Base-by-base conservation (phyloP, 2,888 invertebrate species). In the Ophion costatus region DNA sequence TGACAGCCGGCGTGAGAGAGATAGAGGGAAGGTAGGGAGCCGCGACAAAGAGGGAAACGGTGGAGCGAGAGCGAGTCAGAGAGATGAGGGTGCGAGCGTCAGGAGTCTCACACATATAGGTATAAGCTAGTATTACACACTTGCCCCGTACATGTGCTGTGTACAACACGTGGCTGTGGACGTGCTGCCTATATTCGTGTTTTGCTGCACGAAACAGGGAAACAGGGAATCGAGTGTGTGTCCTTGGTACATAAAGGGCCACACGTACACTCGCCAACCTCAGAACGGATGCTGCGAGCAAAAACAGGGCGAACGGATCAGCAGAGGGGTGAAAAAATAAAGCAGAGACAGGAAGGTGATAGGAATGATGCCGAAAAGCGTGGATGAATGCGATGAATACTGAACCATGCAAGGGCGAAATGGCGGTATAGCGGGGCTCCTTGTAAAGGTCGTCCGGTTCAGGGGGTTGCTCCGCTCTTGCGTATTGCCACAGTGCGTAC, bases 1-100 rank as follows among this genome's bases (percentile, higher is more conserved):
- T 92, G 92, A 93, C 93, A 92, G 92, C 89, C 87, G 87, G 80
- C 87, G 87, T 89, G 83, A 87, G 78, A 81, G 24, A 56, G 59
- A 61, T 14, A 71, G 64, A 64, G 67, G 78, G 59, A 59, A n/a
- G n/a, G n/a, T n/a, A n/a, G n/a, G 71, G 78, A 56, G 92, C 93
- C 91, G 92, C 89, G 88, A 66, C 7, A 81, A 85, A 77, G 77
- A 80, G 76, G 81, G 84, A 82, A 82, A 51, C 70, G 45, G 66
- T 42, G 51, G 59, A 66, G 20, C 45, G 66, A 66, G 51, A 51
- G 51, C 1, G 66, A 76, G 29, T 4, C 4, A 29, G 29, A 29
- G 76, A n/a, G 83, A 86, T 76, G 77, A 80, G 76, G 81, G 84
- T 83, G 80, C 63, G 70, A 38, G 66, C 56, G 38, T 75, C 64